Evolutionary conservation across 2,888 invertebrate genomes (phyloP), one percentile per base, ranked within the genome.

Genomic region (Copidosoma aretas): DNA sequence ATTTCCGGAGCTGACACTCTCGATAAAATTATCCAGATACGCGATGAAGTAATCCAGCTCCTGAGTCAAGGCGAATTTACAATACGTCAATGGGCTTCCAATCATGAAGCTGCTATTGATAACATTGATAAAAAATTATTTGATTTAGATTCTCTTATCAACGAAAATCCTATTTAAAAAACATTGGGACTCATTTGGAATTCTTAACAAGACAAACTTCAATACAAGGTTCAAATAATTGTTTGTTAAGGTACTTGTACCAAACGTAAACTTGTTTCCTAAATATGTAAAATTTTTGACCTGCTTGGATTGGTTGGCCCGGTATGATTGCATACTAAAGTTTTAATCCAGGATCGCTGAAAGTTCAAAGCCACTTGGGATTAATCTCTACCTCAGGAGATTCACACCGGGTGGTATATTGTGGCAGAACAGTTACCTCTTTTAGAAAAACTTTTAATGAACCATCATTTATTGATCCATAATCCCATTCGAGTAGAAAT

Each of bases 51-150:
- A 12, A 60, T 60, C 10, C 32, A 22, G 10, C 24, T 60, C 24
- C 14, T 60, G 10, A 5, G 60, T 46, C 60, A 49, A 14, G 51
- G 32, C 17, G 67, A 71, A 4, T 71, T 77, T n/a, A 21, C 12
- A 5, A 61, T 61, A 22, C 10, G 51, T 12, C 74, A 77, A 67
- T 78, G 76, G 75, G 57, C 71, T 0, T 72, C 76, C 0, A 77
- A 76, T 57, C 63, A 67, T 22, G 14, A 10, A 10, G 66, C 53
- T 1, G 39, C 59, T 5, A 32, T 70, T 4, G 43, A 65, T 8
- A 49, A 63, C 22, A 58, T 68, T 1, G 14, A 52, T 14, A 46
- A 61, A 8, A 57, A 46, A 41, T 39, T 51, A 17, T 54, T 64
- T 32, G 61, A 70, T 19, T 19, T 61, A 19, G 67, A 71, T 39